Conservation (phyloP, 2,797 vertebrate genomes). For the Lindbergichthys nudifrons region DNA sequence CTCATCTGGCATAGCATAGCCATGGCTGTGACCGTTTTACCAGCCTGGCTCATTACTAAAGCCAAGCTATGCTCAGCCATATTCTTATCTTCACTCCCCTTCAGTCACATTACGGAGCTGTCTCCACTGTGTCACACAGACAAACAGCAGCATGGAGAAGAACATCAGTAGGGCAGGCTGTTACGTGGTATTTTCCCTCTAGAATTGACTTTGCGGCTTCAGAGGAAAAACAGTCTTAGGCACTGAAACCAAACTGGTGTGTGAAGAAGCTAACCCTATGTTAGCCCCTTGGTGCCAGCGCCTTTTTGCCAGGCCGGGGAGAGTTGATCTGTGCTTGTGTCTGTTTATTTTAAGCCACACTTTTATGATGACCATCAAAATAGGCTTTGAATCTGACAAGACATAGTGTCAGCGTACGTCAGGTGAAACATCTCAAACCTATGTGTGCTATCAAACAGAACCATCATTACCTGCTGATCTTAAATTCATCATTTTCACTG, state of each 20-base stretch:
- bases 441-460: conserved; percentile 57
- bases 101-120: conserved; percentile 70
- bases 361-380: conserved; percentile 73
- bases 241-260: conserved; percentile 69
- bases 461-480: conserved; percentile 50
- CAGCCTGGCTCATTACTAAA: conserved; percentile 75
- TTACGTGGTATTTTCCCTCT: conserved; percentile 64
- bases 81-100: conserved; percentile 75
- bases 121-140: conserved; percentile 66
- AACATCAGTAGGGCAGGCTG: conserved; percentile 60
- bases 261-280: conserved; percentile 66
- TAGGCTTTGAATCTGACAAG: conserved; percentile 45
- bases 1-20: conserved; percentile 71
- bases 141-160: conserved; percentile 59
- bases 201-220: conserved; percentile 73
- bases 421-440: conserved; percentile 44
- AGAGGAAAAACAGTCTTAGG: conserved; percentile 67
- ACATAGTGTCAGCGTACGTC: conserved; percentile 24
- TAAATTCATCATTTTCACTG: conserved; percentile 40
- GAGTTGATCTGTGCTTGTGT: conserved; percentile 60
- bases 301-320: conserved; percentile 68
- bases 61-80: conserved; percentile 68
- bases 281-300: conserved; percentile 58
- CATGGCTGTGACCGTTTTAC: conserved; percentile 70
- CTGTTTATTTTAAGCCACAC: conserved; percentile 62